A percentile compares a stretch with the other conserved stretches of the same genome.
Evolutionary conservation across 2,888 invertebrate genomes (phyloP).

Genomic region (Tenthredo scrophulariae): DNA sequence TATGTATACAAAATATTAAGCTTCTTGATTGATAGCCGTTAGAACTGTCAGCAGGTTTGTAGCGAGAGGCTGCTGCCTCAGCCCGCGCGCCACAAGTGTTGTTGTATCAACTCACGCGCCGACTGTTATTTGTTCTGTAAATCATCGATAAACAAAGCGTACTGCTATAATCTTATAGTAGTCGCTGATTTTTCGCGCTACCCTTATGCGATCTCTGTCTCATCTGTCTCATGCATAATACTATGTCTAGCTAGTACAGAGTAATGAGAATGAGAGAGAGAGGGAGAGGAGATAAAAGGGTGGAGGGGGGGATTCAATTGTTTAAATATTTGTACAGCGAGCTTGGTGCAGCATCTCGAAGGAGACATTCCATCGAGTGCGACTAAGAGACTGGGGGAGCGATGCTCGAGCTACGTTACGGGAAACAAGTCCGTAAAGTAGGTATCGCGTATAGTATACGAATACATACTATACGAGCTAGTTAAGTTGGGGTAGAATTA

Average conservation of each 20-base stretch:
- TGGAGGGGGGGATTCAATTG: not conserved
- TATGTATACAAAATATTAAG: not conserved
- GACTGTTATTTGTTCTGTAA: not conserved
- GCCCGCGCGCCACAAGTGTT: conserved; percentile 43
- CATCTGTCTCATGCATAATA: too few species aligned
- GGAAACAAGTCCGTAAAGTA: not conserved
- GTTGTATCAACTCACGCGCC: conserved; percentile 30
- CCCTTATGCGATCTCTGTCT: not conserved
- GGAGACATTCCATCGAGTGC: not conserved
- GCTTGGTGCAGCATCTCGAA: not conserved
- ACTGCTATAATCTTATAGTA: not conserved
- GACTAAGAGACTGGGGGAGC: not conserved
- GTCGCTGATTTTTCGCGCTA: not conserved
- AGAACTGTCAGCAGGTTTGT: conserved; percentile 36
- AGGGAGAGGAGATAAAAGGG: too few species aligned
- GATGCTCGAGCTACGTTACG: not conserved
- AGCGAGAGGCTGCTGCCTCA: not conserved
- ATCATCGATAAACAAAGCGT: not conserved
- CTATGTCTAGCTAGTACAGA: too few species aligned
- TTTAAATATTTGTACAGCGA: not conserved
- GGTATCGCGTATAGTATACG: not conserved
- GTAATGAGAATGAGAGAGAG: too few species aligned
- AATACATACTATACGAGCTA: not conserved
- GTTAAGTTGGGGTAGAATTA: not conserved
- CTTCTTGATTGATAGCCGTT: conserved; percentile 25